Conservation (phyloP, 1,140 invertebrate species). For the Ephestia elutella region DNA sequence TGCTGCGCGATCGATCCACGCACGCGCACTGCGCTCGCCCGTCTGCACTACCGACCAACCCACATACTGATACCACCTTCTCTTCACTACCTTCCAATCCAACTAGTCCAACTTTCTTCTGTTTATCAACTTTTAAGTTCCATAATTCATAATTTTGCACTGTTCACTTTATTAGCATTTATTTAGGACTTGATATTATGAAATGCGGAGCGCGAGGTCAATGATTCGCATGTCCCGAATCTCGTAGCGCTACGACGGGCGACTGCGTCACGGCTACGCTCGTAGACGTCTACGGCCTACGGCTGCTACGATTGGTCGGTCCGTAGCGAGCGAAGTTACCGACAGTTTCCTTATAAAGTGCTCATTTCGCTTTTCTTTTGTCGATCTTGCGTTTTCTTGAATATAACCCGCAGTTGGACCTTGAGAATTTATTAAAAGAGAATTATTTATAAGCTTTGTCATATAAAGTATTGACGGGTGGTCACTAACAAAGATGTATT, state of each 20-base stretch:
- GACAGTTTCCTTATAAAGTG: constrained; percentile 24
- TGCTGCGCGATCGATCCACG: constrained; percentile 66
- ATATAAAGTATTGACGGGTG: neutral
- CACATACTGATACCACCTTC: constrained; percentile 1
- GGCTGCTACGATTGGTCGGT: constrained; percentile 43
- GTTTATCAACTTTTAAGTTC: too few species aligned
- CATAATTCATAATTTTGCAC: too few species aligned
- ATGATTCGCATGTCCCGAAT: neutral
- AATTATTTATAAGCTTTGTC: neutral
- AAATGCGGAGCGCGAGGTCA: neutral
- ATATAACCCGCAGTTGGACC: neutral
- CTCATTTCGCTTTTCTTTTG: constrained; percentile 25
- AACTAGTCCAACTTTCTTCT: neutral
- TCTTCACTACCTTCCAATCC: neutral
- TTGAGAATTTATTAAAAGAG: neutral
- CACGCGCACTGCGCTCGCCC: constrained; percentile 33
- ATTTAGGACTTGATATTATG: too few species aligned
- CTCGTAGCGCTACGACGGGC: constrained; percentile 43
- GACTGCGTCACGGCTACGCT: constrained; percentile 58
- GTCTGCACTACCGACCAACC: constrained; percentile 28
- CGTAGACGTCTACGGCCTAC: constrained; percentile 56
- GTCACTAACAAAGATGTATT: neutral
- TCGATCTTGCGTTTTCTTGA: neutral
- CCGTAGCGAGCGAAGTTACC: constrained; percentile 17
- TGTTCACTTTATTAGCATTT: too few species aligned